phyloP scores from a whole-genome alignment of 2,888 invertebrate species.

The Volucella bombylans region DNA sequence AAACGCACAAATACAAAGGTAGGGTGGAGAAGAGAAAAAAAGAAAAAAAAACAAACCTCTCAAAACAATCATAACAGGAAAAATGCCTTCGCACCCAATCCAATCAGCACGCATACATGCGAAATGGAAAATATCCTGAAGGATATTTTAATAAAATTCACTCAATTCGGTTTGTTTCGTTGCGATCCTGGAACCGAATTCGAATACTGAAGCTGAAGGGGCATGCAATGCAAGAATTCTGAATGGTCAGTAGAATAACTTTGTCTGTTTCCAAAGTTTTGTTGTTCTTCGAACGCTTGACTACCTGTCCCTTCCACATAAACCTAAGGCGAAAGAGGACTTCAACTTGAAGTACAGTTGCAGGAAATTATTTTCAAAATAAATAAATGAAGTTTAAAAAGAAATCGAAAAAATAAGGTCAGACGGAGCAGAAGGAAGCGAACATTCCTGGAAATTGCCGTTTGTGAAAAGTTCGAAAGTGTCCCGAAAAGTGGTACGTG shows the following conservation, averaged over 20 bases:
- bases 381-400: slow-evolving; percentile 37
- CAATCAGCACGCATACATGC: slow-evolving; percentile 60
- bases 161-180: slow-evolving; percentile 33
- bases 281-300: slow-evolving; percentile 58
- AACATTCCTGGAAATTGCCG: not conserved
- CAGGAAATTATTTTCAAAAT: slow-evolving; percentile 59
- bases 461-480: too few species aligned
- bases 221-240: slow-evolving; percentile 44
- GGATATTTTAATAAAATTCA: slow-evolving; percentile 69
- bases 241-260: slow-evolving; percentile 70
- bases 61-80: slow-evolving; percentile 53
- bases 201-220: slow-evolving; percentile 22
- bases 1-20: slow-evolving; percentile 43
- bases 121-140: slow-evolving; percentile 66
- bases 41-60: slow-evolving; percentile 18
- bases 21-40: too few species aligned
- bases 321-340: not conserved
- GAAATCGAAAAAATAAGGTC: slow-evolving; percentile 60
- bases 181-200: slow-evolving; percentile 17
- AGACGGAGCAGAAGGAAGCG: slow-evolving; percentile 17
- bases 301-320: not conserved
- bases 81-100: slow-evolving; percentile 36
- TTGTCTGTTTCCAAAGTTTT: slow-evolving; percentile 66
- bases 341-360: slow-evolving; percentile 48
- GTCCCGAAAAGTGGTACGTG: too few species aligned